Evolutionary conservation across 37 sponge, comb jelly and placozoan genomes (phyloP).

Genomic region (Theonella swinhoei): DNA sequence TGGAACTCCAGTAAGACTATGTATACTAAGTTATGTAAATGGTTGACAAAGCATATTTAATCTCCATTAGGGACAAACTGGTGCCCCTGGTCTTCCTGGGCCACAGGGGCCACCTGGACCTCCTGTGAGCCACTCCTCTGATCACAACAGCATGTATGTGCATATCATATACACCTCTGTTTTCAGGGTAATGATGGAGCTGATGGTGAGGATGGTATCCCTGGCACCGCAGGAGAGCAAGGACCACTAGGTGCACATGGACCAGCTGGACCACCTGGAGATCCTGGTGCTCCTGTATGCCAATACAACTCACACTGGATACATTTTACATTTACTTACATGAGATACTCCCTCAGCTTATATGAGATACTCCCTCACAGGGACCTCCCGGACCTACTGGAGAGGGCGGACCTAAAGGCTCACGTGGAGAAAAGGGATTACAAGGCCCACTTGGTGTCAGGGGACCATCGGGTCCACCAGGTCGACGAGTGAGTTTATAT

Average conservation of each 20-base stretch:
- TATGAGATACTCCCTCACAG: too few relatives aligned
- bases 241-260: slow-evolving; percentile 59
- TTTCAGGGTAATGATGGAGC: slow-evolving; percentile 44
- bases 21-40: not conserved
- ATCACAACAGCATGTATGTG: too few relatives aligned
- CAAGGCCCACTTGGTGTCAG: slow-evolving; percentile 47
- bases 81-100: slow-evolving; percentile 50
- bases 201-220: slow-evolving; percentile 56
- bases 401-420: slow-evolving; percentile 42
- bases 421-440: slow-evolving; percentile 59
- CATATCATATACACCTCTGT: too few relatives aligned
- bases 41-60: not conserved
- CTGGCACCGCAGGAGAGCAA: slow-evolving; percentile 37
- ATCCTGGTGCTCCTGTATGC: slow-evolving; percentile 52
- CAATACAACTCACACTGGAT: too few relatives aligned
- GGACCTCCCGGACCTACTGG: slow-evolving; percentile 54
- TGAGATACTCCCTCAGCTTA: too few relatives aligned
- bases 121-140: slow-evolving; percentile 21
- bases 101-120: slow-evolving; percentile 56
- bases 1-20: slow-evolving; percentile 57
- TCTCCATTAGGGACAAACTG: slow-evolving; percentile 59
- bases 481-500: slow-evolving; percentile 21
- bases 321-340: too few relatives aligned
- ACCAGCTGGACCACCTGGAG: slow-evolving; percentile 68
- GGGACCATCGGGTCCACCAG: slow-evolving; percentile 46